Evolutionary conservation across 2,113 vertebrate species (phyloP).

Genomic region (Mus spicilegus): DNA sequence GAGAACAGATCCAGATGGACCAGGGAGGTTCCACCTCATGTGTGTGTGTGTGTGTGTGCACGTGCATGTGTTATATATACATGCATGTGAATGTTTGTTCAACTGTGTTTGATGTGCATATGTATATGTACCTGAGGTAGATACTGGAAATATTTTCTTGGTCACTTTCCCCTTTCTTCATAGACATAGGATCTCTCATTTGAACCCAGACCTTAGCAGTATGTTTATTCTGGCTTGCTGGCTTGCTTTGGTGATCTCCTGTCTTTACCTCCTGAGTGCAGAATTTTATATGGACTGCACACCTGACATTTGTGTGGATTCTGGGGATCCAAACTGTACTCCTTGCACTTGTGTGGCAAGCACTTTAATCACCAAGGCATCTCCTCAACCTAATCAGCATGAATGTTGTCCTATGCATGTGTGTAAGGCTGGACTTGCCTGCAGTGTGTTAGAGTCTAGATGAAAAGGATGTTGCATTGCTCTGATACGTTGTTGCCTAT

Average conservation of each 20-base stretch:
- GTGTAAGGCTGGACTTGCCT: neutral
- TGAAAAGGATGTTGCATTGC: neutral
- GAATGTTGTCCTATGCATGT: neutral
- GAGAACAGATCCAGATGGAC: neutral
- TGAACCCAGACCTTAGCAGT: neutral
- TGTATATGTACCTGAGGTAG: neutral
- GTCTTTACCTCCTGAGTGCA: neutral
- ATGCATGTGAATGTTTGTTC: neutral
- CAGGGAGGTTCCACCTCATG: fast-evolving
- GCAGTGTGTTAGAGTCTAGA: fast-evolving
- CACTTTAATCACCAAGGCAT: neutral
- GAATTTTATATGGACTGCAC: neutral
- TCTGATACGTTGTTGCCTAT: neutral
- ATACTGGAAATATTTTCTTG: neutral
- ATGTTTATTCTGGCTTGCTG: neutral
- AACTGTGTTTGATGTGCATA: too few species aligned
- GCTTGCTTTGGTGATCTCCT: neutral
- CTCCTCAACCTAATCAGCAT: neutral
- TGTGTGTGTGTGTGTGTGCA: neutral
- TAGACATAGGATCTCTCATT: neutral
- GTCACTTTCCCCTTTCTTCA: neutral
- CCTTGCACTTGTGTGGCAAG: neutral
- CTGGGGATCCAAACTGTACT: neutral
- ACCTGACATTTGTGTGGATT: neutral
- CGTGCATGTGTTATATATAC: too few species aligned